These are phyloP conservation scores for Emydocephalus ijimae DNA, from an alignment of 2,113 vertebrate species.

Conservation along the genomic window DNA sequence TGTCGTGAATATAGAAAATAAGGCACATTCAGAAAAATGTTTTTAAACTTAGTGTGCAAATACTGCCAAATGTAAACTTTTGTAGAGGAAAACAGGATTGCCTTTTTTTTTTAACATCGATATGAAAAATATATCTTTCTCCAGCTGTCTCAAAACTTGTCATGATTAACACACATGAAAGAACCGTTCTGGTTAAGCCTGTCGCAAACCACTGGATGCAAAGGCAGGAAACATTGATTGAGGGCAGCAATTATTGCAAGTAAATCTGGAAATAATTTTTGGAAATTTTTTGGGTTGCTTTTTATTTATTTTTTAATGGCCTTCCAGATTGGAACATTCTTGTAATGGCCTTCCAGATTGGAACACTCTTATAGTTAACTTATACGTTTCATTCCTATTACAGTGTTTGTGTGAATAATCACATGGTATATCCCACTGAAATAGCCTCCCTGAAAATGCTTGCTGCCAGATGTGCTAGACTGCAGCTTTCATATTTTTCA, in stretches of 20 bases:
- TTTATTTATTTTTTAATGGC: neutral
- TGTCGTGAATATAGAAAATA: neutral
- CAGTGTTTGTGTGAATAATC: neutral
- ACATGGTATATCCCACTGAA: neutral
- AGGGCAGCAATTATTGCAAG: neutral
- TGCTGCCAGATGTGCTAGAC: neutral
- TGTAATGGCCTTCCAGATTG: neutral
- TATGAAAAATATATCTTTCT: constrained; percentile 1
- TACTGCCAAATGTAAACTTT: constrained; percentile 28
- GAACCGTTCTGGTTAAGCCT: neutral
- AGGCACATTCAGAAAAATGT: neutral
- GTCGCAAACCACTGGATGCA: neutral
- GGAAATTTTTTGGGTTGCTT: neutral
- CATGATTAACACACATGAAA: neutral
- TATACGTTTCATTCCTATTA: neutral
- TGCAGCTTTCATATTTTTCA: neutral
- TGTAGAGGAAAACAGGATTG: constrained; percentile 11
- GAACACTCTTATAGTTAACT: neutral
- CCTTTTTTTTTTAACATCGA: constrained; percentile 41
- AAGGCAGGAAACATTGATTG: neutral
- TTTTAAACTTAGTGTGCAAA: neutral
- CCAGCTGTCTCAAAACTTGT: constrained; percentile 20
- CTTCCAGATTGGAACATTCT: neutral
- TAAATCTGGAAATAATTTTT: neutral
- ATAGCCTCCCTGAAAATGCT: neutral